These are phyloP conservation scores for Tortrix viridana DNA, from an alignment of 2,888 invertebrate genomes.

Conservation along the genomic window DNA sequence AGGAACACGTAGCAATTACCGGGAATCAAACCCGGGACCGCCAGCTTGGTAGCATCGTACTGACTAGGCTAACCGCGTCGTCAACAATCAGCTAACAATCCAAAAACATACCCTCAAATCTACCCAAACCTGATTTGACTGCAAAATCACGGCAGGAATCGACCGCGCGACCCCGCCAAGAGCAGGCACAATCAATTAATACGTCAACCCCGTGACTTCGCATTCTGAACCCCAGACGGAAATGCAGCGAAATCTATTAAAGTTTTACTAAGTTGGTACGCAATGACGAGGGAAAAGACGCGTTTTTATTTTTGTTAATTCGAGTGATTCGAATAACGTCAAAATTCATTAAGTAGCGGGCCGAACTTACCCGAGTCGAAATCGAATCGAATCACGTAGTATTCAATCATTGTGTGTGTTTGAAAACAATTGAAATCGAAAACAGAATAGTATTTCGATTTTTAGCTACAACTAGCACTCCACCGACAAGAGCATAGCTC, in stretches of 20 bases:
- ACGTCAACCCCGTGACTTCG: slow-evolving; percentile 13
- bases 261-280: slow-evolving; percentile 7
- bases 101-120: background rate
- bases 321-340: background rate
- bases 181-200: slow-evolving; percentile 18
- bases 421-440: too few relatives aligned
- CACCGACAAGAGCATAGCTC: too few relatives aligned
- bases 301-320: background rate
- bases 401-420: too few relatives aligned
- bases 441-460: too few relatives aligned
- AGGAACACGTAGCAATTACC: too few relatives aligned
- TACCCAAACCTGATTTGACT: background rate
- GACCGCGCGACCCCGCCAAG: slow-evolving; percentile 7
- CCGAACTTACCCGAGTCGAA: too few relatives aligned
- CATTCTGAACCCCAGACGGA: slow-evolving; percentile 10
- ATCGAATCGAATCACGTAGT: too few relatives aligned
- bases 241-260: slow-evolving; percentile 19
- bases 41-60: too few relatives aligned
- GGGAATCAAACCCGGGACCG: too few relatives aligned
- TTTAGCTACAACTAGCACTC: too few relatives aligned
- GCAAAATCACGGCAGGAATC: slow-evolving; percentile 7
- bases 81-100: too few relatives aligned
- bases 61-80: too few relatives aligned
- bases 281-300: background rate
- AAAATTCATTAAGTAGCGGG: background rate